Evolutionary conservation across 2,113 vertebrate genomes (phyloP).

Genomic region (Catharus minimus): DNA sequence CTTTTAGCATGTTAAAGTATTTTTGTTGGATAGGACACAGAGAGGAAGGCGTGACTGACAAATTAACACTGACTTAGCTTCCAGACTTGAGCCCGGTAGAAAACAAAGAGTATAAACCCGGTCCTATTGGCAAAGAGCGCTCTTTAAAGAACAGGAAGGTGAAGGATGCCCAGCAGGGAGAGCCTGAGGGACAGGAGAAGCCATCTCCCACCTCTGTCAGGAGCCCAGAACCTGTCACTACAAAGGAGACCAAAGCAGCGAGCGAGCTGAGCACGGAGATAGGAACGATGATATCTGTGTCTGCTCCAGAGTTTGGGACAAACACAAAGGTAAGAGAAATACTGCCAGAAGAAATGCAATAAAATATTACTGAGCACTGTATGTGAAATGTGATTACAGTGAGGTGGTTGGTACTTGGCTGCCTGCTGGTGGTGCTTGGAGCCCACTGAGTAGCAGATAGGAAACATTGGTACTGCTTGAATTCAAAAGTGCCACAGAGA

Average conservation of each 20-base stretch:
- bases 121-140: constrained; percentile 96
- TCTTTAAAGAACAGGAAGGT: constrained; percentile 96
- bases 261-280: constrained; percentile 90
- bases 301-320: constrained; percentile 86
- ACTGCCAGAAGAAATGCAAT: background rate
- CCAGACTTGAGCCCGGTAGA: constrained; percentile 91
- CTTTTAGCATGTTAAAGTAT: background rate
- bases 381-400: background rate
- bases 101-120: constrained; percentile 96
- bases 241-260: constrained; percentile 83
- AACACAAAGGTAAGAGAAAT: constrained; percentile 83
- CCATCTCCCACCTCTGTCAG: constrained; percentile 73
- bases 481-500: background rate
- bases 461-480: background rate
- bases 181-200: constrained; percentile 87
- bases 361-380: background rate
- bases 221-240: constrained; percentile 82
- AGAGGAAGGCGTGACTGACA: constrained; percentile 18
- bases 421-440: background rate
- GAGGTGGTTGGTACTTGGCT: background rate
- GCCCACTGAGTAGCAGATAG: background rate
- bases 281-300: constrained; percentile 92
- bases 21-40: background rate
- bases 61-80: constrained; percentile 79
- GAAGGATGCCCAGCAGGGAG: constrained; percentile 89